Evolutionary conservation across 2,113 vertebrate genomes (phyloP), one percentile per base, ranked within the genome.

Genomic region (Lampris megalopsis): DNA sequence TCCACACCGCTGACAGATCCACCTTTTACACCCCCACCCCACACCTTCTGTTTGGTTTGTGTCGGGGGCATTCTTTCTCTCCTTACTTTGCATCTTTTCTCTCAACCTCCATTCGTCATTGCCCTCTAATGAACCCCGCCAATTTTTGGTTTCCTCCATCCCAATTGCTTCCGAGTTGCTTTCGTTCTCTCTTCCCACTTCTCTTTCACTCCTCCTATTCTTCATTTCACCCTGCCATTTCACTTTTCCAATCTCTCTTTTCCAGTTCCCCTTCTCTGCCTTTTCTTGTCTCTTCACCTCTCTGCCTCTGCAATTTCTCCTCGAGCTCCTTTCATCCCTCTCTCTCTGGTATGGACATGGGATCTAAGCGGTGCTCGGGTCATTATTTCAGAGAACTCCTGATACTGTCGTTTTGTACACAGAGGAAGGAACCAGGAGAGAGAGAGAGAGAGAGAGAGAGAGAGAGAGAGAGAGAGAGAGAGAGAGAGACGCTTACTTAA

Each of bases 361-460:
- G 67, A 79, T 42, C n/a, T 50, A n/a, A 38, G 69, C 40, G 5
- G 9, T 71, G 82, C 66, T 82, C 78, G 62, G 9, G 54, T 47
- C 68, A 83, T 43, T 78, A 58, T 63, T 59, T 80, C 60, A 49
- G 50, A 70, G 68, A 80, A 76, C 10, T 5, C 54, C 68, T 64
- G 53, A 58, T 63, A 73, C 63, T 73, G 63, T 60, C 62, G 67
- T 9, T 54, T 41, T 52, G 40, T 38, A 72, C 60, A 9, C 43
- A 48, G 54, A 75, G 74, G 69, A 49, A 50, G 52, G 50, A 58
- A 59, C 38, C 67, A 75, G 63, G 79, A 75, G 63, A 76, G 59
- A 59, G 10, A 10, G 47, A 13, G 24, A 9, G 48, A 76, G 64
- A 41, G 36, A 49, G 13, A 43, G 50, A 58, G 2, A 2, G 40